Base-by-base conservation (phyloP, 1,140 invertebrate species). In the Drosophila arawakana region DNA sequence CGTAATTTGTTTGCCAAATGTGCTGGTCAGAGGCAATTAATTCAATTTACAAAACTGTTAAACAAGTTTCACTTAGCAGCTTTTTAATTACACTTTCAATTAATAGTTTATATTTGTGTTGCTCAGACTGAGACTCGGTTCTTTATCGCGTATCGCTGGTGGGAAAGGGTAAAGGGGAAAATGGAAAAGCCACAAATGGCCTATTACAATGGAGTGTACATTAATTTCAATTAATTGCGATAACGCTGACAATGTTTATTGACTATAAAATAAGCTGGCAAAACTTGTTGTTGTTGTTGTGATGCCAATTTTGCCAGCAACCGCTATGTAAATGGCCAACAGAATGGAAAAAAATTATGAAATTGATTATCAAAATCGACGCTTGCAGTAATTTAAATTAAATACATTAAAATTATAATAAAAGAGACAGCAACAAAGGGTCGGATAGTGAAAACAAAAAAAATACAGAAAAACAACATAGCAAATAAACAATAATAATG, bases 341-440 rank as follows among this genome's bases (percentile, higher is more conserved):
- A 39, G 60, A 78, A 72, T 63, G 44, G 61, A 68, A 76, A 62
- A 75, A 70, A 71, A 70, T 69, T 74, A 66, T 71, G 47, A 71
- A 75, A 61, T 66, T 75, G 61, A 78, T 78, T 60, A 75, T 75
- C 68, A 86, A 70, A 74, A 70, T 57, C 71, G 62, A 52, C 59
- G 74, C 61, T 76, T 67, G 65, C 80, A 79, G 79, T 82, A 82
- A 86, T 86, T 88, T 82, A 82, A 88, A 82, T 86, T 79, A 88
- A 82, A 86, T 77, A 69, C 83, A 88, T 82, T 86, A 88, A 86
- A 86, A 80, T 88, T 70, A 50, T 39, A 49, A 70, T 70, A 74
- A 70, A 73, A 62, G 55, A 21, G 41, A 30, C 10, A 62, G 15
- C 46, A 69, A 52, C 47, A 57, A 69, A 68, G 46, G 46, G 60